Conservation (phyloP, 30 jellyfish, hydroid and myxozoan species). For the Pseudorhiza aurosa region DNA sequence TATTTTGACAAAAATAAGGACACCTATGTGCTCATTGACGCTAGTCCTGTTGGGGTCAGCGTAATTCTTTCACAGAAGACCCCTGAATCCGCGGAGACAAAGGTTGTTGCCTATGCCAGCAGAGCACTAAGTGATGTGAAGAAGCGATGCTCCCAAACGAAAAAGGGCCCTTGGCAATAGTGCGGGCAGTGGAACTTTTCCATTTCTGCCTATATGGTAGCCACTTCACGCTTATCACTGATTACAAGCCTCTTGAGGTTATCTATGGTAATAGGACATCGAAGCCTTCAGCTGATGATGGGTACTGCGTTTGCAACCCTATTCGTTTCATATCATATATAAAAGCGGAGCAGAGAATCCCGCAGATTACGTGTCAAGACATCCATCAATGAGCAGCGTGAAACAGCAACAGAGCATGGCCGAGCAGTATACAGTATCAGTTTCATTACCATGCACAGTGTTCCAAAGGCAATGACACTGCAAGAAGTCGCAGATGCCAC, state of each 20-base stretch:
- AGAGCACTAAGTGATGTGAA: slow-evolving; percentile 21
- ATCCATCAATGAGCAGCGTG: slow-evolving; percentile 20
- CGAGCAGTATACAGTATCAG: slow-evolving; percentile 37
- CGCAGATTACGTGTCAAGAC: slow-evolving; percentile 55
- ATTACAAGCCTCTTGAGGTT: slow-evolving; percentile 41
- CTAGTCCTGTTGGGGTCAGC: slow-evolving; percentile 41
- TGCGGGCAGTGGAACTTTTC: no score
- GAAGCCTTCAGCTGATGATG: slow-evolving; percentile 62
- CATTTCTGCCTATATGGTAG: no score
- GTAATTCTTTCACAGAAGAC: slow-evolving; percentile 31
- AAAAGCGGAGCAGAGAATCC: slow-evolving; percentile 38
- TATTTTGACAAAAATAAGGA: slow-evolving; percentile 37
- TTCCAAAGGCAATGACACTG: slow-evolving; percentile 55
- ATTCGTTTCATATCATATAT: slow-evolving; percentile 41
- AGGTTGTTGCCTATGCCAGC: slow-evolving; percentile 53
- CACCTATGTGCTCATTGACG: slow-evolving; percentile 10
- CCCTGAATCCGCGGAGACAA: background rate
- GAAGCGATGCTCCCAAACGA: slow-evolving; percentile 29
- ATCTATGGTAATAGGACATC: slow-evolving; percentile 43
- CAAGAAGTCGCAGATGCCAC: slow-evolving; percentile 62
- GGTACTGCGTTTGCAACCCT: slow-evolving; percentile 50
- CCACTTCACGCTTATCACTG: no score
- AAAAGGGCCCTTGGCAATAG: no score
- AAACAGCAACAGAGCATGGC: background rate
- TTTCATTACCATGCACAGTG: slow-evolving; percentile 15